Base-by-base conservation (phyloP, 2,888 invertebrate species). In the Pammene aurita region DNA sequence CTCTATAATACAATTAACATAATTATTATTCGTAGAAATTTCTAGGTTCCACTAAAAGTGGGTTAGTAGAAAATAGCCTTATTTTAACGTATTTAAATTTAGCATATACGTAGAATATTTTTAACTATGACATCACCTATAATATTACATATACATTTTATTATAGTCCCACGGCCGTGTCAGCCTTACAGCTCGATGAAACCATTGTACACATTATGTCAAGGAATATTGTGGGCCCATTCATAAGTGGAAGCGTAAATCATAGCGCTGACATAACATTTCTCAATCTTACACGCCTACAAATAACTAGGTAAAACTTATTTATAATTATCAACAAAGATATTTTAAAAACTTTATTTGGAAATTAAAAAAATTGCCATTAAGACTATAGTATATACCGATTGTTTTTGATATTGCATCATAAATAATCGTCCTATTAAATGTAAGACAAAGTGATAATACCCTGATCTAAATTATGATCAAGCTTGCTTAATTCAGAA, bases 171-270 rank as follows among this genome's bases (percentile, higher is more conserved):
- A 66, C 50, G 50, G 57, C 34, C 66, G 42, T 57, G 50, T 66
- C 66, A 34, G 50, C 41, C 57, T 70, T 70, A 69, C 61, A 72
- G 72, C 76, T 76, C 75, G 77, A 76, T 79, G 74, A 74, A 75
- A 75, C 74, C 75, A 65, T 69, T 72, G 67, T 66, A 73, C 71
- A 78, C 75, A 74, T 76, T 80, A 80, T 84, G 79, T 79, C 78
- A 79, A 78, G 72, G 74, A 73, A 70, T 61, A 58, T 42, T 52
- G 46, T 71, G 72, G 74, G 56, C n/a, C 60, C 72, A 75, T 72
- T 60, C 57, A 69, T 34, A 55, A 65, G 58, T 7, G 52, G 58
- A 35, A 66, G 66, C 58, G 66, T 42, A 11, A 34, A 18, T 11
- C 18, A 11, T 26, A 44, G 11, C 11, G 1, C 1, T 11, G 10